phyloP scores from a whole-genome alignment of 1,140 invertebrate species.

The Orchestia grillus region DNA sequence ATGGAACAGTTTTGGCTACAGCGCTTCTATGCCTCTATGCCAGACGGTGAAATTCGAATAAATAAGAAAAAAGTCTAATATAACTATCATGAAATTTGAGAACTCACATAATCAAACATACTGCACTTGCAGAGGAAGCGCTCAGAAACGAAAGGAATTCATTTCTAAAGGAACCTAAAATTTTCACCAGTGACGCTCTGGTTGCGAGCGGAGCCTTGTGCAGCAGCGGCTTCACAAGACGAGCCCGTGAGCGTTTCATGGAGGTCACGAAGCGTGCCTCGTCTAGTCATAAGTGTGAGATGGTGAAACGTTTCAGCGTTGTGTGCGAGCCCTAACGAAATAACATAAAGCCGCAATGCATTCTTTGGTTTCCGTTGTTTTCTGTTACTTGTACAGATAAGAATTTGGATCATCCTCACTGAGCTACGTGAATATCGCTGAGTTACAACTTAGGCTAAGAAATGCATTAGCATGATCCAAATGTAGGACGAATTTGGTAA shows the following conservation, averaged over 20 bases:
- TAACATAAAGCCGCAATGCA: not conserved
- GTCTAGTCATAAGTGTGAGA: not conserved
- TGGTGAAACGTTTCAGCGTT: not conserved
- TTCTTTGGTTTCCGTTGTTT: not conserved
- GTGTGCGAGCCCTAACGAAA: not conserved
- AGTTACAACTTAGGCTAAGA: not conserved
- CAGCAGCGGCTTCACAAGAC: not conserved
- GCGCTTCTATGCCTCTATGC: no score
- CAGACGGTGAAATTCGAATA: no score
- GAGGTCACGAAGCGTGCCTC: not conserved
- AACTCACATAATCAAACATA: no score
- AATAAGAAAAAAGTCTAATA: no score
- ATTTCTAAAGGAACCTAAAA: not conserved
- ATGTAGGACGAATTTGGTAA: not conserved
- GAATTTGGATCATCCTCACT: not conserved
- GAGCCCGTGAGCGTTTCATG: not conserved
- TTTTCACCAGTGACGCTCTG: not conserved
- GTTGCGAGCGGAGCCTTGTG: not conserved
- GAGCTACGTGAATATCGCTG: not conserved
- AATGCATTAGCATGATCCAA: not conserved
- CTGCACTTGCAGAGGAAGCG: no score
- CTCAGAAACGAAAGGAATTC: not conserved
- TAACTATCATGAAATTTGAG: no score
- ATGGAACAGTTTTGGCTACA: no score
- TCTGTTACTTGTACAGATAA: not conserved